Percentiles rank a stretch among this genome's conserved stretches.
Evolutionary conservation across 2,888 invertebrate genomes (phyloP).

Genomic region (Campoplex capitator): DNA sequence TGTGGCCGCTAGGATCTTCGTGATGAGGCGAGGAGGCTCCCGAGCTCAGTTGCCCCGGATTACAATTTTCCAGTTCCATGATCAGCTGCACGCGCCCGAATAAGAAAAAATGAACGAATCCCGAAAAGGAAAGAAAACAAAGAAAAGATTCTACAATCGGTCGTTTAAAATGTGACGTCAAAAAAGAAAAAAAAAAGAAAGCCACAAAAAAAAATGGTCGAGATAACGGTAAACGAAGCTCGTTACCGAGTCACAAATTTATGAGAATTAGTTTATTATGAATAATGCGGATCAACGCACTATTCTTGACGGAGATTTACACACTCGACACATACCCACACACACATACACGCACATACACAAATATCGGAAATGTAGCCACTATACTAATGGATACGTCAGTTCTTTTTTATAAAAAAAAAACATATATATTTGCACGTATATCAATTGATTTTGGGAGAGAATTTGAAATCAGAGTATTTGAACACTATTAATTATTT

Average conservation of each 20-base stretch:
- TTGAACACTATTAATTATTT: not conserved
- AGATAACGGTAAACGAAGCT: conserved; percentile 28
- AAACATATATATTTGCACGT: not conserved
- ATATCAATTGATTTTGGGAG: not conserved
- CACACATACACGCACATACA: not conserved
- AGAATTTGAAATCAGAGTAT: not conserved
- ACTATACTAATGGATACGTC: not conserved
- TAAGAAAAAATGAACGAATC: conserved; percentile 36
- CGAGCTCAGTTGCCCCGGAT: conserved; percentile 71
- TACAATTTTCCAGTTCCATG: conserved; percentile 80
- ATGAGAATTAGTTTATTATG: conserved; percentile 6
- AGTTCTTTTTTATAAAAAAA: not conserved
- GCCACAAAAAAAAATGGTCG: conserved; percentile 5
- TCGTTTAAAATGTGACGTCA: conserved; percentile 4
- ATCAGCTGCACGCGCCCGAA: conserved; percentile 71
- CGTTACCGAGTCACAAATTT: conserved; percentile 19
- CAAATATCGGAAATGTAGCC: not conserved
- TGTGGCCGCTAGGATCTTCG: conserved; percentile 82
- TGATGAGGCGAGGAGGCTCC: conserved; percentile 74
- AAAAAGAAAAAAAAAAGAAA: conserved; percentile 22
- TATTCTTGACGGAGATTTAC: not conserved
- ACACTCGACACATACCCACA: not conserved
- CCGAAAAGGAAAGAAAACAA: conserved; percentile 40
- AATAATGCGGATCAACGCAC: conserved; percentile 39
- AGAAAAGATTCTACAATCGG: conserved; percentile 32